Evolutionary conservation across 2,797 vertebrate genomes (phyloP).

Genomic region (Coreius guichenoti): DNA sequence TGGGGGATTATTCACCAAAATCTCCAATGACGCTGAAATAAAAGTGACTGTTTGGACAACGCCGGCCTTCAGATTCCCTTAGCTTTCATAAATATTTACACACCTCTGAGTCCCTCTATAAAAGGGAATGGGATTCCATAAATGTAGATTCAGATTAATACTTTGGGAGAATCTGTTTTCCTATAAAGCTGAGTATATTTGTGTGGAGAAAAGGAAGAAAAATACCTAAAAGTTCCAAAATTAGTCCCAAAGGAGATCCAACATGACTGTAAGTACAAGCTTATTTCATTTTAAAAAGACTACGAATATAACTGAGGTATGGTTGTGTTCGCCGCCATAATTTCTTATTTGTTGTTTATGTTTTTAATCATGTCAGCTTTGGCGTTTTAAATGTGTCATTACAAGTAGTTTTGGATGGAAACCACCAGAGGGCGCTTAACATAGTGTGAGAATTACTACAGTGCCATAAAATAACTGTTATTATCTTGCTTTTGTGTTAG

Average conservation of each 20-base stretch:
- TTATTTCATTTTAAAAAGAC: not conserved
- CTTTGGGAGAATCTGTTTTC: not conserved
- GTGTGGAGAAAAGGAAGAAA: not conserved
- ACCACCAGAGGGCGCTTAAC: conserved; percentile 14
- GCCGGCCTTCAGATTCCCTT: conserved; percentile 28
- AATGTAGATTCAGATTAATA: not conserved
- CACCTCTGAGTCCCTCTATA: not conserved
- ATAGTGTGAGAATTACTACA: not conserved
- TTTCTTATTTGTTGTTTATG: not conserved
- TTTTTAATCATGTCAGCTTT: not conserved
- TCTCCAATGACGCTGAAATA: conserved; percentile 59
- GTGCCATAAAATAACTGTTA: not conserved
- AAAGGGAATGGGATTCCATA: not conserved
- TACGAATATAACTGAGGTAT: not conserved
- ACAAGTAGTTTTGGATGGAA: not conserved
- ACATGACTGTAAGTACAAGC: conserved; percentile 17
- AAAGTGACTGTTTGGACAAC: conserved; percentile 36
- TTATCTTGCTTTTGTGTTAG: not conserved
- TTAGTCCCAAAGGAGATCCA: not conserved
- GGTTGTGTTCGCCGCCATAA: not conserved
- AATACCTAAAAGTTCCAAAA: not conserved
- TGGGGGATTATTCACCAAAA: conserved; percentile 54
- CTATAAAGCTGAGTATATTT: not conserved
- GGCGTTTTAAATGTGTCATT: not conserved
- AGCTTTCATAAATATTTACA: conserved; percentile 47